phyloP scores from a whole-genome alignment of 2,113 vertebrate species.

The Cichladusa arquata region DNA sequence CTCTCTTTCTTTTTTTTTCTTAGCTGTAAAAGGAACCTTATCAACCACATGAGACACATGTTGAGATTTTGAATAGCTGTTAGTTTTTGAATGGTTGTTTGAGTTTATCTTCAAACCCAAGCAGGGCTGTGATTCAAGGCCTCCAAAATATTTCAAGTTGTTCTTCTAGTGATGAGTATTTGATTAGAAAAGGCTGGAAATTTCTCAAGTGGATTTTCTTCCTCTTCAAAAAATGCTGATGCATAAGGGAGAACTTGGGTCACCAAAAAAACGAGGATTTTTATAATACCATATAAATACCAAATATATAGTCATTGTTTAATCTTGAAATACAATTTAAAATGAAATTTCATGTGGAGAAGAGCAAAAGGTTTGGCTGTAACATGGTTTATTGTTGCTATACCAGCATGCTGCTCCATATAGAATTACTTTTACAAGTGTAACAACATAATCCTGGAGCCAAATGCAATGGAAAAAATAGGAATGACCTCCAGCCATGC shows the following conservation, averaged over 20 bases:
- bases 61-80: not conserved
- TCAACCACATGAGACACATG: not conserved
- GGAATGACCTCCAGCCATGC: not conserved
- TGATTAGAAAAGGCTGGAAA: not conserved
- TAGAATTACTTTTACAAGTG: not conserved
- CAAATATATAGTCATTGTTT: not conserved
- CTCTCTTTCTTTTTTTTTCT: not conserved
- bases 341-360: not conserved
- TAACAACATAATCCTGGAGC: not conserved
- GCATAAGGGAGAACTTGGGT: fast-evolving
- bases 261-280: not conserved
- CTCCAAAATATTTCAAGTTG: not conserved
- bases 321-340: not conserved
- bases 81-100: not conserved
- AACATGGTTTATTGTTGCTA: not conserved
- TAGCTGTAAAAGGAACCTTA: not conserved
- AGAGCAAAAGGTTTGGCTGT: not conserved
- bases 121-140: not conserved
- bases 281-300: not conserved
- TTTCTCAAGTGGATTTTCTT: not conserved
- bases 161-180: not conserved
- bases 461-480: not conserved
- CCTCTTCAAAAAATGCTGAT: not conserved
- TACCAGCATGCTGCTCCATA: not conserved
- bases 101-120: not conserved